Base-by-base conservation (phyloP, 2,797 vertebrate genomes). In the Margarornis squamiger region DNA sequence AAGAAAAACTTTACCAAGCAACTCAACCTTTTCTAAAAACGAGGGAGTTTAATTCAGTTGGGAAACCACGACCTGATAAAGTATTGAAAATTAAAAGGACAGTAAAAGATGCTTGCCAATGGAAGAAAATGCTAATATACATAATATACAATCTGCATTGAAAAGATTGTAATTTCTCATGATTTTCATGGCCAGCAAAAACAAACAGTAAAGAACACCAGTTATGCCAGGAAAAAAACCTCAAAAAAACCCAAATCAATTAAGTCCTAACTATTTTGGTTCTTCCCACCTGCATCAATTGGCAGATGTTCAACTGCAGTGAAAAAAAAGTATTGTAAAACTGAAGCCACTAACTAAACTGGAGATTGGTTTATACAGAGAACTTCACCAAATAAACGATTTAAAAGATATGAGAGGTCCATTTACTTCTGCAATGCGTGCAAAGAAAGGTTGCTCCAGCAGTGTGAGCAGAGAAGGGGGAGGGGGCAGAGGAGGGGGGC, bases 1-100 rank as follows among this genome's bases (percentile, higher is more conserved):
- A 97, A 94, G 70, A 90, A 88, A 86, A 94, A 52, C 41, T 86
- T 86, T 27, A 86, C 21, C 34, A 72, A 77, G 72, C 57, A 91
- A 74, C 41, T 90, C 38, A 83, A 51, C 11, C 8, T 84, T 58
- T 72, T 65, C 70, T 81, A 55, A 86, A 90, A 86, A 84, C 0
- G 2, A 83, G 10, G 11, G 9, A 4, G 4, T 21, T 85, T 75
- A 61, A 84, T 61, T 72, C 72, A 38, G 7, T 34, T 57, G 73
- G 30, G 58, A 92, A 96, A 72, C 36, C 36, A 27, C 12, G 41
- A 72, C 21, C 39, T 66, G 76, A 74, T 49, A 67, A 52, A 49
- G 6, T 41, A 78, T 20, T 46, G 73, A 76, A 77, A 76, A 71
- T 43, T 51, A 81, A 77, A 89, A 65, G 49, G 23, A 74, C 46